Conservation (phyloP, 2,888 invertebrate species). For the Eugnorisma glareosa region DNA sequence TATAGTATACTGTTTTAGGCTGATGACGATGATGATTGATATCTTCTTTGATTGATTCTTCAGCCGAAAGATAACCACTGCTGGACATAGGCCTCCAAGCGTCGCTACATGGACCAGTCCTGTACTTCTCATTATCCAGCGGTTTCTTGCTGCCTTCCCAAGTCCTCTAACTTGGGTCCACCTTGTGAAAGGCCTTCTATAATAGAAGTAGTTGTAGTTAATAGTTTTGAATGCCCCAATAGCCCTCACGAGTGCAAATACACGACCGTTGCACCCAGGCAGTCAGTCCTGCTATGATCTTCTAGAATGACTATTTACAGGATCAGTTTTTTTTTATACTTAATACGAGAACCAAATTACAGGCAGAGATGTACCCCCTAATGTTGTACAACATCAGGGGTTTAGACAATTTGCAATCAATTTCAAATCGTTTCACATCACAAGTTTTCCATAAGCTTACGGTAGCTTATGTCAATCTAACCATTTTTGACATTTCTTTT, state of each 20-base stretch:
- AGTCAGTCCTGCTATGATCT: too few relatives aligned
- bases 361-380: accelerated
- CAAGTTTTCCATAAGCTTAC: not conserved
- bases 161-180: not conserved
- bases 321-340: too few relatives aligned
- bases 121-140: not conserved
- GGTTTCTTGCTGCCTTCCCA: not conserved
- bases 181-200: not conserved
- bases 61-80: not conserved
- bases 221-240: not conserved
- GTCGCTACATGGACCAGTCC: not conserved
- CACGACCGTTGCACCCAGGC: too few relatives aligned
- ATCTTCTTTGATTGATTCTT: too few relatives aligned
- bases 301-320: too few relatives aligned
- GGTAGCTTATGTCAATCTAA: not conserved
- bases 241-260: too few relatives aligned
- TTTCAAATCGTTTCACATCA: not conserved
- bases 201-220: not conserved
- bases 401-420: not conserved
- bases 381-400: not conserved
- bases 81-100: not conserved
- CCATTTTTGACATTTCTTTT: not conserved
- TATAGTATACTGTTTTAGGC: not conserved
- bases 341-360: too few relatives aligned
- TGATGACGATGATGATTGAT: not conserved